Evolutionary conservation across 2,797 vertebrate species (phyloP), one percentile per base, ranked within the genome.

Genomic region (Lagocephalus sceleratus): DNA sequence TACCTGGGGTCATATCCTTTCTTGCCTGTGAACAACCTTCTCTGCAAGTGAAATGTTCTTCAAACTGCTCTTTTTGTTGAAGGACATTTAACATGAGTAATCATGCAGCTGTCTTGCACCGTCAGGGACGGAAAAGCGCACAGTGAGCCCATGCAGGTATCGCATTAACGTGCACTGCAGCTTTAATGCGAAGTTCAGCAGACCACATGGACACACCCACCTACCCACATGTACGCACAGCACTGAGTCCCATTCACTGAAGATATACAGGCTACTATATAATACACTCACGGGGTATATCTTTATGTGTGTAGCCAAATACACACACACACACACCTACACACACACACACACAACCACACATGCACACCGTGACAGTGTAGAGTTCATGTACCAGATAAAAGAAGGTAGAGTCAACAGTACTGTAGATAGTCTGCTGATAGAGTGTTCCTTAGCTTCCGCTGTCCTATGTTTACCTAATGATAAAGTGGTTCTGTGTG

Each of bases 401-500:
- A 91, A 77, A 75, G 76, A 76, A 57, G 48, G 78, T 71, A 87
- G 85, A 86, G 84, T 92, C 90, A 91, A 91, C 87, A 88, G 68
- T 53, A 74, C 71, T 75, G 71, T 47, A 64, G 90, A 93, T 91
- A 92, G 83, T 75, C 76, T 66, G 66, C 88, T 91, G 92, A 94
- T 91, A 92, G 44, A 62, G 76, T 87, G 88, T 87, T 90, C 88
- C 83, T 74, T 68, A n/a, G 82, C 83, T 93, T 93, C 92, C 86
- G 84, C 86, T 83, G 68, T 61, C 74, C 72, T 78, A 68, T 91
- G 81, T 90, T 90, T 88, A 82, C 83, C 73, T 78, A 83, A 81
- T 68, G 78, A 78, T 82, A 75, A 66, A 68, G 62, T 72, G 62
- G 63, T 65, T 58, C 39, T 54, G 21, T 55, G 2, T 59, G 29